Base-by-base conservation (phyloP, 2,113 vertebrate genomes). In the Platysteira castanea region DNA sequence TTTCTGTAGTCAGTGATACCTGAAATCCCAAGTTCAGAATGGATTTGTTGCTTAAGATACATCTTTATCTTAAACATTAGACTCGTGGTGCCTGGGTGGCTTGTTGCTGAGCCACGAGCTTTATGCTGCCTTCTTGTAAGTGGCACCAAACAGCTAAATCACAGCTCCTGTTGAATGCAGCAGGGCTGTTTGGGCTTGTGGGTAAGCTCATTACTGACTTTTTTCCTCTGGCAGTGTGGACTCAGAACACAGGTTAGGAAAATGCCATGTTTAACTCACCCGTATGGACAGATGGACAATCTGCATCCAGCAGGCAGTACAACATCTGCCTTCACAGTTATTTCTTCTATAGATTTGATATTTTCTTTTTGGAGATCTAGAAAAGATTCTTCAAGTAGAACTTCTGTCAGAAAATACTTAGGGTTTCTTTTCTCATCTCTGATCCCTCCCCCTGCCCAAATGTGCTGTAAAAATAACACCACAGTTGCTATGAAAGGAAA, bases 401-500 rank as follows among this genome's bases (percentile, higher is more conserved):
- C 56, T 79, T 90, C 41, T 65, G 20, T 59, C 56, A 64, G 57
- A 91, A 89, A 60, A 68, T 49, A 44, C 26, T 76, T 76, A 8
- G 2, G 0, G 1, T 0, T 9, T 69, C 87, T 87, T 79, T 59
- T 1, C 37, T 79, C 13, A 14, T 27, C 20, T 71, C 28, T 84
- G 73, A 47, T 26, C 18, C 49, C 26, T 54, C 31, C 31, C 46
- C 3, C 10, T 1, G 1, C 4, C n/a, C 17, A 20, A 84, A 78
- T 27, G n/a, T 41, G 41, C 53, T 71, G 57, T 54, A 85, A 80
- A 91, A 96, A 81, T 83, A 67, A 77, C 33, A 39, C 27, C 24
- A 46, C 14, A 39, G 47, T 81, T 93, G 81, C 76, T 81, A 15
- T 89, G 86, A 90, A 86, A 86, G 54, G 71, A 70, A 90, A 63